Evolutionary conservation across 2,113 vertebrate genomes (phyloP).

Genomic region (Greenwoodochromis staneri): DNA sequence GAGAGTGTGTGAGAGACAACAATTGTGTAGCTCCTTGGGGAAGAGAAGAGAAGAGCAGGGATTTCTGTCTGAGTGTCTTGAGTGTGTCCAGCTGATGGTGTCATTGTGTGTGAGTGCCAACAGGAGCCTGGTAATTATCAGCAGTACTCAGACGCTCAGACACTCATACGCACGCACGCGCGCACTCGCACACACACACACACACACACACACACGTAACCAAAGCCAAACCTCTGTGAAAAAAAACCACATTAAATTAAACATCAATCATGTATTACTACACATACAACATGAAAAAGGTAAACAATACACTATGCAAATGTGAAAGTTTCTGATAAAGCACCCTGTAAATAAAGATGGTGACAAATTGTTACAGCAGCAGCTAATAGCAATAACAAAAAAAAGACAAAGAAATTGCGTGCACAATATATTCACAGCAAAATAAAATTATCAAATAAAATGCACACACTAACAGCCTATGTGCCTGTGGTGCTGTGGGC

Average conservation of each 20-base stretch:
- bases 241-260: background rate
- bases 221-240: background rate
- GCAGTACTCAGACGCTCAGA: slow-evolving; percentile 10
- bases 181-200: background rate
- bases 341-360: background rate
- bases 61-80: slow-evolving; percentile 38
- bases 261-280: background rate
- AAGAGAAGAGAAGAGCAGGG: slow-evolving; percentile 13
- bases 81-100: slow-evolving; percentile 44
- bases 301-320: background rate
- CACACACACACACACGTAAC: background rate
- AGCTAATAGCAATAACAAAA: background rate
- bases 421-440: background rate
- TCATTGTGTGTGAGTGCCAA: slow-evolving; percentile 38
- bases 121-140: slow-evolving; percentile 48
- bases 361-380: background rate
- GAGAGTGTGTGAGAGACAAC: background rate
- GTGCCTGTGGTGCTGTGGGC: background rate
- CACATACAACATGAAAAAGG: background rate
- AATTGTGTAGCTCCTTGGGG: slow-evolving; percentile 31
- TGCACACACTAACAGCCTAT: background rate
- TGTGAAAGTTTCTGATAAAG: background rate
- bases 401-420: background rate
- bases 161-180: background rate
- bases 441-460: background rate